Evolutionary conservation across 2,888 invertebrate genomes (phyloP).

Genomic region (Isoperla grammatica): DNA sequence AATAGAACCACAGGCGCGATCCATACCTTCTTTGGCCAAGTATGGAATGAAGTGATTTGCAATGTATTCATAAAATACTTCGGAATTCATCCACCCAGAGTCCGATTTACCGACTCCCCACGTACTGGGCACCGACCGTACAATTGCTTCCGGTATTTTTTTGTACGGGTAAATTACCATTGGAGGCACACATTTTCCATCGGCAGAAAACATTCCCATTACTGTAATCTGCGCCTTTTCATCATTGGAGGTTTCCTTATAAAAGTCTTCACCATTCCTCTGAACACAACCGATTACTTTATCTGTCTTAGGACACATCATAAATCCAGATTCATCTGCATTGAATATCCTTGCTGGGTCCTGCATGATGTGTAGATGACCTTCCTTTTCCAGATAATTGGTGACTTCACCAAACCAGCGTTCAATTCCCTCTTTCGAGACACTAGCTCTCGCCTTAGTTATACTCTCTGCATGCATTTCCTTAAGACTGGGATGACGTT

Average conservation of each 20-base stretch:
- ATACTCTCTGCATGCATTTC: too few relatives aligned
- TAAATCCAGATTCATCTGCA: too few relatives aligned
- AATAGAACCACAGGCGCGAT: constrained; percentile 35
- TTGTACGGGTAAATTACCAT: too few relatives aligned
- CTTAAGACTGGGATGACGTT: constrained; percentile 35
- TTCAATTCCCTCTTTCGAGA: constrained; percentile 10
- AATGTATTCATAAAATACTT: constrained; percentile 33
- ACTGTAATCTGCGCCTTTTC: too few relatives aligned
- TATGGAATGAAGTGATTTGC: constrained; percentile 35
- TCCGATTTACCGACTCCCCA: constrained; percentile 34
- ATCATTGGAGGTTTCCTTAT: constrained; percentile 34
- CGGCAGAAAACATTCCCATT: too few relatives aligned
- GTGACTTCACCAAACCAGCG: not conserved
- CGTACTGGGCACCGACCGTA: too few relatives aligned
- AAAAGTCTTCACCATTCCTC: constrained; percentile 38
- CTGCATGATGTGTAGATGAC: too few relatives aligned
- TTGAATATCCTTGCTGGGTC: too few relatives aligned
- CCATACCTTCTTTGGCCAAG: constrained; percentile 30
- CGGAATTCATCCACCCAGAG: constrained; percentile 35
- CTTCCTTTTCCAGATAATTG: not conserved
- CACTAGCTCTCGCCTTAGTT: too few relatives aligned
- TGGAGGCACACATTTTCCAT: too few relatives aligned
- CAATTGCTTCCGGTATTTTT: too few relatives aligned
- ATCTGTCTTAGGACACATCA: constrained; percentile 31
- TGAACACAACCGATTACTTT: constrained; percentile 33